Evolutionary conservation across 2,113 vertebrate species (phyloP), one percentile per base, ranked within the genome.

Genomic region (Hylia prasina): DNA sequence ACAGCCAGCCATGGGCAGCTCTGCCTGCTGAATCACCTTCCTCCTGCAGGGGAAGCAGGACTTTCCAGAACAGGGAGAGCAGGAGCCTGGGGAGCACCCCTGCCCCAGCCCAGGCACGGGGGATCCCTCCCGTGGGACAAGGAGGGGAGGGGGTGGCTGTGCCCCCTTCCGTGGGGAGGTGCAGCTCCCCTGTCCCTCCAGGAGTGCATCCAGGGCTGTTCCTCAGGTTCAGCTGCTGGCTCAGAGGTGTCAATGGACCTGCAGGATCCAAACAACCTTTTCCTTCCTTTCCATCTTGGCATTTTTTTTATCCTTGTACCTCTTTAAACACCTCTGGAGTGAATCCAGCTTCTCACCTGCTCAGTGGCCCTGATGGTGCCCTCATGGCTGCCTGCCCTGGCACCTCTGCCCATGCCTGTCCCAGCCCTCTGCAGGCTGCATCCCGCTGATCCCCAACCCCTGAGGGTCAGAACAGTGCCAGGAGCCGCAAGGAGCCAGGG

Each of bases 151-250:
- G 12, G 16, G 8, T 51, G 63, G 25, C 63, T 28, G 44, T 77
- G 44, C 20, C 18, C n/a, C n/a, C 6, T 0, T 0, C 33, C 12
- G 1, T 1, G 27, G 70, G 58, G 53, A 37, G 7, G 40, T 40
- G 19, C 0, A 0, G 25, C 40, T 45, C 13, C 24, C n/a, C 15
- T 2, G 0, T 31, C 33, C 14, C 42, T 44, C 40, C 2, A 1
- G 28, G 54, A 33, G 24, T 7, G 28, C 8, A 2, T 33, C 48
- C 12, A 5, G 68, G 66, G 44, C 61, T 58, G 48, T 37, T 78
- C 7, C 45, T 70, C 1, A 0, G 27, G 30, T 58, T 75, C 31
- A 28, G 73, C 78, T 82, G 61, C 31, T 28, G 27, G 15, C 44
- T 56, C 63, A 24, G 58, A 39, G n/a, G 23, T 25, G 37, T 31